Evolutionary conservation across 1,140 invertebrate genomes (phyloP).

Genomic region (Bemisia tabaci): DNA sequence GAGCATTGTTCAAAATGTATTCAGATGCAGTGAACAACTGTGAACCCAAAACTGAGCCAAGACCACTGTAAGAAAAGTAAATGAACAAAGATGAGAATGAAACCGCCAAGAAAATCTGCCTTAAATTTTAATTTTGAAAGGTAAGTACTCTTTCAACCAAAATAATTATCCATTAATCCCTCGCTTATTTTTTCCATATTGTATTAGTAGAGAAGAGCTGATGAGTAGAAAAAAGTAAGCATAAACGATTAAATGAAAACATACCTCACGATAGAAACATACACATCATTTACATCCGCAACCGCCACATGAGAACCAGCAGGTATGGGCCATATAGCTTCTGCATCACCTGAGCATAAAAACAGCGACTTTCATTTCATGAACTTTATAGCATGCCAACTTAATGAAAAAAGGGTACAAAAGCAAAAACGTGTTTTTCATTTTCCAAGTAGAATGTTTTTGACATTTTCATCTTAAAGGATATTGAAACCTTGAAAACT

Average conservation of each 20-base stretch:
- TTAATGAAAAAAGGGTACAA: not conserved
- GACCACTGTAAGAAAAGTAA: constrained; percentile 32
- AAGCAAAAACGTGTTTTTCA: not conserved
- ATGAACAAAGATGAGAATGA: constrained; percentile 11
- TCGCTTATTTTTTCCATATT: no score
- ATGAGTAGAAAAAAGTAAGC: not conserved
- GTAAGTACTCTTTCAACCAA: constrained; percentile 5
- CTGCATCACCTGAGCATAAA: constrained; percentile 17
- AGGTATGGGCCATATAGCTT: constrained; percentile 19
- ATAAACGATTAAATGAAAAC: constrained; percentile 7
- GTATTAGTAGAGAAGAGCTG: no score
- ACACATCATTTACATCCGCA: constrained; percentile 49
- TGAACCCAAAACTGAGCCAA: constrained; percentile 38
- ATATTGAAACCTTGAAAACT: no score
- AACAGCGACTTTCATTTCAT: not conserved
- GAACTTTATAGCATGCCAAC: not conserved
- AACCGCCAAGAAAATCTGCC: constrained; percentile 7
- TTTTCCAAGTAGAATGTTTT: not conserved
- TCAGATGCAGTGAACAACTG: constrained; percentile 33
- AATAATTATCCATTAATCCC: no score
- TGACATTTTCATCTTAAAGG: no score
- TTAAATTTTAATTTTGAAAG: no score
- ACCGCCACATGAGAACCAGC: constrained; percentile 38
- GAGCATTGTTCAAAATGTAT: constrained; percentile 32
- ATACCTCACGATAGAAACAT: constrained; percentile 55